Conservation (phyloP, 2,797 vertebrate genomes). For the Diceros bicornis region DNA sequence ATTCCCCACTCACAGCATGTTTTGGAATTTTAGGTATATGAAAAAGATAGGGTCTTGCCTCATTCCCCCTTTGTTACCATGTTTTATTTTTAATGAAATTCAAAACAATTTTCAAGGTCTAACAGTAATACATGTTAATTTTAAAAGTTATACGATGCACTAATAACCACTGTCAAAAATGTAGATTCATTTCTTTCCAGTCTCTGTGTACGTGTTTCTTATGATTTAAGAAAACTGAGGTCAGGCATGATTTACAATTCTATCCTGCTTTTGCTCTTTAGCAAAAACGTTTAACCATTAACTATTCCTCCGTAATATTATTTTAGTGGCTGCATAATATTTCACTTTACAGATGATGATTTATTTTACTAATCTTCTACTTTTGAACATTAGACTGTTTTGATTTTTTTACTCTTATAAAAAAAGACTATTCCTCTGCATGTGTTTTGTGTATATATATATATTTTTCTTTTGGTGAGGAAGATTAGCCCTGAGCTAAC, state of each 20-base stretch:
- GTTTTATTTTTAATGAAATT: constrained; percentile 24
- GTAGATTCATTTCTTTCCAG: not conserved
- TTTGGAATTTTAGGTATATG: not conserved
- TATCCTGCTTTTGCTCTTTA: constrained; percentile 51
- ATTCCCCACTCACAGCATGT: not conserved
- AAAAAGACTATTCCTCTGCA: not conserved
- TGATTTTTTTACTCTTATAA: not conserved
- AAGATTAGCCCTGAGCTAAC: no score
- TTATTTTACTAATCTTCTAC: constrained; percentile 20
- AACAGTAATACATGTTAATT: not conserved
- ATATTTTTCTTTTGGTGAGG: no score
- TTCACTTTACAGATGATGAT: not conserved
- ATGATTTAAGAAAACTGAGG: not conserved
- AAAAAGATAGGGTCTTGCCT: not conserved
- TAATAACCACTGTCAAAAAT: not conserved
- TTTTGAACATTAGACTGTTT: constrained; percentile 11
- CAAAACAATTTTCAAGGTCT: not conserved
- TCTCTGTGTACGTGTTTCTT: constrained; percentile 8
- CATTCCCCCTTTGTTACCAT: not conserved
- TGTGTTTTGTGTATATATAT: not conserved
- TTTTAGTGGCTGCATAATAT: not conserved
- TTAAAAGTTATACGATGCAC: not conserved
- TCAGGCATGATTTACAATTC: not conserved
- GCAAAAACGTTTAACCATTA: not conserved
- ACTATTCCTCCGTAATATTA: not conserved